Conservation (phyloP, 2,797 vertebrate genomes). For the Tapirus indicus region DNA sequence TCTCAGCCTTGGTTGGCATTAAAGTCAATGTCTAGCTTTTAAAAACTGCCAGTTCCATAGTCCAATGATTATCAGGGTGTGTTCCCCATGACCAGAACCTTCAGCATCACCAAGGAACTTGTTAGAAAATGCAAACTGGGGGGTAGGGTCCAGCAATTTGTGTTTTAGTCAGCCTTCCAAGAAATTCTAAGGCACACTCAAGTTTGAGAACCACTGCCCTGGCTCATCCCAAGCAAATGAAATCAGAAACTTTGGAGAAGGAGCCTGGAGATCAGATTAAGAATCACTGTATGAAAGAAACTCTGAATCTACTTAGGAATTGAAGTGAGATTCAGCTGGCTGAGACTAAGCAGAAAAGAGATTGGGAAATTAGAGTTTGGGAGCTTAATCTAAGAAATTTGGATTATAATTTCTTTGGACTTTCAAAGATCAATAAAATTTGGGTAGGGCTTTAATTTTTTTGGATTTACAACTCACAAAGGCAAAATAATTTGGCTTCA, state of each 20-base stretch:
- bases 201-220: background rate
- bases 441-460: background rate
- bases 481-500: slow-evolving; percentile 23
- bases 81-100: background rate
- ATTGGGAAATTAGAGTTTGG: background rate
- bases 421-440: background rate
- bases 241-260: background rate
- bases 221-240: background rate
- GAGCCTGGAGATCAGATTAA: background rate
- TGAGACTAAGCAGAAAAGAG: background rate
- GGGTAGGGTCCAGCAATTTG: background rate
- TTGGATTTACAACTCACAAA: background rate
- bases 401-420: background rate
- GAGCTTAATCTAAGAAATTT: background rate
- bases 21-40: background rate
- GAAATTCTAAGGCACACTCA: background rate
- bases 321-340: background rate
- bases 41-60: background rate
- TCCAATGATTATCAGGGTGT: background rate
- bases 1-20: background rate
- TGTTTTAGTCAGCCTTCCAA: background rate
- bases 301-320: background rate
- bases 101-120: background rate
- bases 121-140: background rate
- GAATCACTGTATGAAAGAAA: background rate